Evolutionary conservation across 2,888 invertebrate genomes (phyloP).

Genomic region (Acronicta psi): DNA sequence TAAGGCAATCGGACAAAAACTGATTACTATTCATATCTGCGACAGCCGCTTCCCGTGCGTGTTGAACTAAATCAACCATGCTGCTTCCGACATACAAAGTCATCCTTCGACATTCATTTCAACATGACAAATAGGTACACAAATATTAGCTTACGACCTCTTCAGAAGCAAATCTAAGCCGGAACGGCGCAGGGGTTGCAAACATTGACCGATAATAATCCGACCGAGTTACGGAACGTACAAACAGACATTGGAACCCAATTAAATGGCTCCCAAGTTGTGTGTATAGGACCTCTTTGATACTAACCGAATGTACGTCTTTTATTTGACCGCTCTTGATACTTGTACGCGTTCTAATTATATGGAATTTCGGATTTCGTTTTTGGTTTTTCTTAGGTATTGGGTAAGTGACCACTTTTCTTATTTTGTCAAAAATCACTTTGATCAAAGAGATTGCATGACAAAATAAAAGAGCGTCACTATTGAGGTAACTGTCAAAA

Average conservation of each 20-base stretch:
- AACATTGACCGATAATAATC: slow-evolving; percentile 71
- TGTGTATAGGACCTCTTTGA: slow-evolving; percentile 76
- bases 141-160: slow-evolving; percentile 39
- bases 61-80: neutral
- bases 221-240: slow-evolving; percentile 53
- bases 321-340: slow-evolving; percentile 55
- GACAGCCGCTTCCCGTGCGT: too few relatives aligned
- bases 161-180: slow-evolving; percentile 47
- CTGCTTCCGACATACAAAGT: neutral
- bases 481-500: too few relatives aligned
- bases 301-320: slow-evolving; percentile 50
- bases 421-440: too few relatives aligned
- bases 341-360: slow-evolving; percentile 30
- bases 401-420: too few relatives aligned
- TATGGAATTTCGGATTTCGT: slow-evolving; percentile 16
- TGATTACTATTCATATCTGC: too few relatives aligned
- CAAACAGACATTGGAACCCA: slow-evolving; percentile 78
- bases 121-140: slow-evolving; percentile 13
- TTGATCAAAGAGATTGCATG: too few relatives aligned
- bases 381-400: slow-evolving; percentile 3
- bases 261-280: slow-evolving; percentile 80
- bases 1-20: too few relatives aligned
- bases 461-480: too few relatives aligned
- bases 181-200: slow-evolving; percentile 62
- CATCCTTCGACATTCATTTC: neutral